Evolutionary conservation across 2,797 vertebrate species (phyloP).

Genomic region (Arnoldichthys spilopterus): DNA sequence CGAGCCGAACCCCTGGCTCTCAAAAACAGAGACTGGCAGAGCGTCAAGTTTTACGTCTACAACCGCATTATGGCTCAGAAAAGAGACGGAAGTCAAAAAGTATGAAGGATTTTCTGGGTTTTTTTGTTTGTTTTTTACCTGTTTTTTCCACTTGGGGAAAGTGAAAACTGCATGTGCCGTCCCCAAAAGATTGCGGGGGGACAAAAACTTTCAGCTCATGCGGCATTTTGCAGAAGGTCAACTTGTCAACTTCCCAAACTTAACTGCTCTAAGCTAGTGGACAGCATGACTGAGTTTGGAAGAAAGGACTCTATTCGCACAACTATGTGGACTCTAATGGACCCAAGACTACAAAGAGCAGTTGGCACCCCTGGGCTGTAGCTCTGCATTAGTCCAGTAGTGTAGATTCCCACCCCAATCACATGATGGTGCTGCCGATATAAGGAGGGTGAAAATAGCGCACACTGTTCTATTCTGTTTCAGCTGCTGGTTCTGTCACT

Average conservation of each 20-base stretch:
- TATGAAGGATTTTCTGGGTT: constrained; percentile 3
- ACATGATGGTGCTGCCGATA: neutral
- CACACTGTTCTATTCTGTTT: neutral
- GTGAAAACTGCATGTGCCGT: neutral
- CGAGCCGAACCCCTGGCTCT: constrained; percentile 41
- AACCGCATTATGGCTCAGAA: constrained; percentile 52
- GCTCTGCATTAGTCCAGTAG: neutral
- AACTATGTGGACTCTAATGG: neutral
- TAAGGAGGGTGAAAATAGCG: neutral
- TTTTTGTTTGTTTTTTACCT: neutral
- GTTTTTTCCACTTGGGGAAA: neutral
- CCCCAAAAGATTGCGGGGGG: neutral
- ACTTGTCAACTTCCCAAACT: neutral
- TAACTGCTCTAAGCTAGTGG: neutral
- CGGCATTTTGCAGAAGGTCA: neutral
- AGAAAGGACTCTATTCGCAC: neutral
- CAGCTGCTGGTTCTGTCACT: neutral
- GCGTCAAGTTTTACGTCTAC: constrained; percentile 53
- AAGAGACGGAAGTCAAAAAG: constrained; percentile 34
- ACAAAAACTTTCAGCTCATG: neutral
- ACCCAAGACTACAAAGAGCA: neutral
- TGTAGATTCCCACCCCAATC: neutral
- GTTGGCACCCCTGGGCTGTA: neutral
- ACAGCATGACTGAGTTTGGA: no score
- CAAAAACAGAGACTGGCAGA: constrained; percentile 52